Conservation (phyloP, 2,888 invertebrate genomes). For the Rhogogaster chlorosoma region DNA sequence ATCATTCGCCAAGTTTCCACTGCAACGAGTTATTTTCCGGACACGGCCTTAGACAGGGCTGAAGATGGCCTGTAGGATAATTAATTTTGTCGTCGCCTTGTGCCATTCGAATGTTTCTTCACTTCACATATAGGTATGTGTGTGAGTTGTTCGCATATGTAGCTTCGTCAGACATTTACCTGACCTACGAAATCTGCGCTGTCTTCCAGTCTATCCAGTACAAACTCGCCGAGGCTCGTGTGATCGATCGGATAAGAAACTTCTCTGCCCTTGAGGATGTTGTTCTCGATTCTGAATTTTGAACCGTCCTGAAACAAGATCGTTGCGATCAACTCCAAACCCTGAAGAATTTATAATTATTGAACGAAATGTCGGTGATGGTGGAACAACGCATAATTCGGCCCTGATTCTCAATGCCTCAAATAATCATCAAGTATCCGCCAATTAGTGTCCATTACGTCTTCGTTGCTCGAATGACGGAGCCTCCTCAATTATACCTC, state of each 20-base stretch:
- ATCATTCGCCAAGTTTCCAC: conserved; percentile 54
- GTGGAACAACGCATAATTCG: too few relatives aligned
- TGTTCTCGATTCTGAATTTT: conserved; percentile 60
- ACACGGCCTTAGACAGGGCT: conserved; percentile 57
- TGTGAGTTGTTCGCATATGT: neutral
- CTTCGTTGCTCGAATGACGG: too few relatives aligned
- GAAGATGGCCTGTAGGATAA: neutral
- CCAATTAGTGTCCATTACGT: too few relatives aligned
- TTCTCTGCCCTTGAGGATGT: conserved; percentile 58
- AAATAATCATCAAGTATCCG: too few relatives aligned
- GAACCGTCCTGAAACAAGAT: neutral
- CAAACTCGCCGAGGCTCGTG: conserved; percentile 57
- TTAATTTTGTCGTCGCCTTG: conserved; percentile 59
- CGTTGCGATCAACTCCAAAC: too few relatives aligned
- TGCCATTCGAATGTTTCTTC: neutral
- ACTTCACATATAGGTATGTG: too few relatives aligned
- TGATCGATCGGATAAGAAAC: neutral
- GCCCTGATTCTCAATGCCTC: too few relatives aligned
- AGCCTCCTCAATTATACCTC: too few relatives aligned
- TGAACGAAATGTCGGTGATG: too few relatives aligned
- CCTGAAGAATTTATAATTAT: neutral
- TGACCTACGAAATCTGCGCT: conserved; percentile 60
- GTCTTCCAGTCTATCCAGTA: conserved; percentile 58
- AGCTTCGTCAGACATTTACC: conserved; percentile 52
- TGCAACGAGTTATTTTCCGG: neutral